phyloP scores from a whole-genome alignment of 1,140 invertebrate genomes.

The Phortica variegata region DNA sequence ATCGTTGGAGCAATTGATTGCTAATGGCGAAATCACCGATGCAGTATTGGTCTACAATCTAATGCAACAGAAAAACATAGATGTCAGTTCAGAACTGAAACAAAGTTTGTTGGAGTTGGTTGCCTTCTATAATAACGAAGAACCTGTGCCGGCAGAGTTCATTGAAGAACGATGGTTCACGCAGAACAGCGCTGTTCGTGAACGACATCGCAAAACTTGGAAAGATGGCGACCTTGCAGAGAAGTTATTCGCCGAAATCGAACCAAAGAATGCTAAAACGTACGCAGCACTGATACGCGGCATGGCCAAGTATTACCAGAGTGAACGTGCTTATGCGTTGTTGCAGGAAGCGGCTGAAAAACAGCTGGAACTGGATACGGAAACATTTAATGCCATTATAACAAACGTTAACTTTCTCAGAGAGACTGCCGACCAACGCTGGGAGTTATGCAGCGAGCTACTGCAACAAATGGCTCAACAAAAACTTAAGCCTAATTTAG shows the following conservation, averaged over 20 bases:
- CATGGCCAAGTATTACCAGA: slow-evolving; percentile 69
- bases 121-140: slow-evolving; percentile 77
- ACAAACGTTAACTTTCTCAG: slow-evolving; percentile 62
- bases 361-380: slow-evolving; percentile 64
- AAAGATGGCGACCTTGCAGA: slow-evolving; percentile 70
- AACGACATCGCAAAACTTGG: slow-evolving; percentile 70
- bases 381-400: slow-evolving; percentile 74
- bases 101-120: slow-evolving; percentile 78
- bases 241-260: slow-evolving; percentile 66
- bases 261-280: slow-evolving; percentile 63
- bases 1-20: slow-evolving; percentile 67
- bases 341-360: slow-evolving; percentile 69
- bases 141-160: slow-evolving; percentile 66
- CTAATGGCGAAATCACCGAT: slow-evolving; percentile 66
- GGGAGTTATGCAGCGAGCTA: slow-evolving; percentile 63
- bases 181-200: slow-evolving; percentile 57
- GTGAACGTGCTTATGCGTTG: slow-evolving; percentile 65
- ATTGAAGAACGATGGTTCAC: slow-evolving; percentile 78
- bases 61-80: slow-evolving; percentile 64
- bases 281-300: slow-evolving; percentile 73
- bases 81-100: slow-evolving; percentile 64
- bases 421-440: slow-evolving; percentile 65
- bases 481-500: slow-evolving; percentile 67
- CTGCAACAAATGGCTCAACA: slow-evolving; percentile 64
- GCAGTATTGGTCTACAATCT: slow-evolving; percentile 73